phyloP scores from a whole-genome alignment of 2,797 vertebrate genomes.

The Propithecus perrieri region DNA sequence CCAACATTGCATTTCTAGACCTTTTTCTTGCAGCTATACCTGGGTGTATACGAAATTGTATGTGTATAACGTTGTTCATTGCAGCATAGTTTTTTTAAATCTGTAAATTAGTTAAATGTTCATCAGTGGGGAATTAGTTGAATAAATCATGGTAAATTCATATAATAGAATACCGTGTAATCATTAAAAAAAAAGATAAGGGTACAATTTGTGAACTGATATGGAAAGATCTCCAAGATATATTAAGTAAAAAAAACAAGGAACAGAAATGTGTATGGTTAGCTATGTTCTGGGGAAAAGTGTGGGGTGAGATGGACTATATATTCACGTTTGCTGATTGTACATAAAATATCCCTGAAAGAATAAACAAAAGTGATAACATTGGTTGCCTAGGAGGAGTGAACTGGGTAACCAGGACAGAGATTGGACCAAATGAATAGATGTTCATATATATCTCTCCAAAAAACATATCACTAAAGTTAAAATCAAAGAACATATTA shows the following conservation, averaged over 20 bases:
- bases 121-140: background rate
- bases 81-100: background rate
- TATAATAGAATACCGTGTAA: background rate
- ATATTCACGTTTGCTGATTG: background rate
- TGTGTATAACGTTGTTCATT: background rate
- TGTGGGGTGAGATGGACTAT: background rate
- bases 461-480: slow-evolving; percentile 9
- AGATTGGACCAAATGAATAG: background rate
- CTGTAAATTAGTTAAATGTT: background rate
- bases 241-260: background rate
- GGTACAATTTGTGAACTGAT: background rate
- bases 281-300: background rate
- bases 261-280: background rate
- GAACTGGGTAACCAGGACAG: too few relatives aligned
- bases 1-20: background rate
- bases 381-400: background rate
- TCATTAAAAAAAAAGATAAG: background rate
- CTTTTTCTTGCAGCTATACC: background rate
- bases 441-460: background rate
- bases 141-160: background rate
- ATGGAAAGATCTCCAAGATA: background rate
- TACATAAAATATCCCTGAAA: background rate
- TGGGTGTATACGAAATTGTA: background rate
- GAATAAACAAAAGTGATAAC: background rate
- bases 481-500: slow-evolving; percentile 17